Conservation (phyloP, 2,113 vertebrate genomes). For the Tragulus kanchil region DNA sequence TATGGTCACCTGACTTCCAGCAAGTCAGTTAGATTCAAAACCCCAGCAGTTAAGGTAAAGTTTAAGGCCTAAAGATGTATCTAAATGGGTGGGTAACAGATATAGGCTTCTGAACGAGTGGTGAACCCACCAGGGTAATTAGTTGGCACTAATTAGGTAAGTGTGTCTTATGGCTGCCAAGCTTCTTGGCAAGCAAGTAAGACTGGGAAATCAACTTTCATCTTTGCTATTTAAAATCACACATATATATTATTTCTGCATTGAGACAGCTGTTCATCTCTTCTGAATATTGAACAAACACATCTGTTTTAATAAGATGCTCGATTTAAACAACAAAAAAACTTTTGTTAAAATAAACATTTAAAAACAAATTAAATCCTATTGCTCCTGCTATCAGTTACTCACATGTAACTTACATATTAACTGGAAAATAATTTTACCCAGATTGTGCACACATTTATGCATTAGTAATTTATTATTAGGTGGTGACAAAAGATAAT, state of each 20-base stretch:
- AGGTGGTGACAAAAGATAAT: not conserved
- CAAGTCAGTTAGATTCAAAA: too few relatives aligned
- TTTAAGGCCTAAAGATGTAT: not conserved
- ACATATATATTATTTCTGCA: conserved; percentile 65
- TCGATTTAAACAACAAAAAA: conserved; percentile 38
- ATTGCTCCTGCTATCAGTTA: not conserved
- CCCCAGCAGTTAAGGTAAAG: not conserved
- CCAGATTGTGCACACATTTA: not conserved
- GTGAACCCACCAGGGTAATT: not conserved
- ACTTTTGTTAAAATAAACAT: conserved; percentile 32
- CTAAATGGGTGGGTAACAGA: not conserved
- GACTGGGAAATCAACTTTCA: conserved; percentile 47
- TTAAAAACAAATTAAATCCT: conserved; percentile 43
- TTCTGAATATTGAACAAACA: conserved; percentile 62
- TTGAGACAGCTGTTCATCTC: conserved; percentile 68
- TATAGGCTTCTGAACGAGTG: not conserved
- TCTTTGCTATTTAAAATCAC: conserved; percentile 40
- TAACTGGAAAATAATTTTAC: not conserved
- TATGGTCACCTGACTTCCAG: not conserved
- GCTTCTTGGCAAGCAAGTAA: conserved; percentile 48
- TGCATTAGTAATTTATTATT: not conserved
- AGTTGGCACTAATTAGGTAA: conserved; percentile 47
- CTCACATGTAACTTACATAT: not conserved
- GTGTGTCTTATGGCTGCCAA: conserved; percentile 64
- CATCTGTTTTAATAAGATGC: conserved; percentile 80